Percentiles rank a stretch among this genome's conserved stretches.
These are phyloP conservation scores for Coenonympha arcania DNA, from an alignment of 2,888 invertebrate species.

Conservation along the genomic window DNA sequence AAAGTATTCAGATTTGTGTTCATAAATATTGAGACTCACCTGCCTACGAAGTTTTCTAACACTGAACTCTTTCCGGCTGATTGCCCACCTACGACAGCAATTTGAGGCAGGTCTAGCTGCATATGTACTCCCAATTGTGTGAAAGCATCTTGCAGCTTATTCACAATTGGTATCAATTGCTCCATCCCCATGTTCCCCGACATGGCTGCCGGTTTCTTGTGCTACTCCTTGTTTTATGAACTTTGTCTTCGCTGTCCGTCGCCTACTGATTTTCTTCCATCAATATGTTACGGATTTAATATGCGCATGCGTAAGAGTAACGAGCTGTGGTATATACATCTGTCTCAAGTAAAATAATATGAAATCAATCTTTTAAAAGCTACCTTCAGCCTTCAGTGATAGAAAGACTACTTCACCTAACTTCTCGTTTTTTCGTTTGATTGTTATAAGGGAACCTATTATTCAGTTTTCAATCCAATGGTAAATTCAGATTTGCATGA, in stretches of 20 bases:
- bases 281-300: slow-evolving; percentile 52
- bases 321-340: slow-evolving; percentile 32
- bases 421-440: neutral
- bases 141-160: slow-evolving; percentile 99
- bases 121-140: slow-evolving; percentile 97
- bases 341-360: slow-evolving; percentile 19
- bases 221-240: slow-evolving; percentile 61
- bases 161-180: slow-evolving; percentile 99
- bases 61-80: slow-evolving; percentile 99
- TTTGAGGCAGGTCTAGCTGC: slow-evolving; percentile 99
- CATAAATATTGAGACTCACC: slow-evolving; percentile 74
- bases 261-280: slow-evolving; percentile 68
- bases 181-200: slow-evolving; percentile 93
- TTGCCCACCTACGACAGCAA: slow-evolving; percentile 99
- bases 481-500: no score
- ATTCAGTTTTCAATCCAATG: no score
- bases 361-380: slow-evolving; percentile 12
- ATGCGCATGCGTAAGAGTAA: slow-evolving; percentile 57
- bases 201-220: slow-evolving; percentile 68
- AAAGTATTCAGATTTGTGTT: neutral
- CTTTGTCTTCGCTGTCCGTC: slow-evolving; percentile 60
- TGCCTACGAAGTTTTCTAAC: slow-evolving; percentile 99
- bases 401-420: neutral
- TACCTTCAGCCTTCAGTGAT: neutral
- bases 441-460: no score